Conservation (phyloP, 1,140 invertebrate genomes). For the Nixonia krombeini region DNA sequence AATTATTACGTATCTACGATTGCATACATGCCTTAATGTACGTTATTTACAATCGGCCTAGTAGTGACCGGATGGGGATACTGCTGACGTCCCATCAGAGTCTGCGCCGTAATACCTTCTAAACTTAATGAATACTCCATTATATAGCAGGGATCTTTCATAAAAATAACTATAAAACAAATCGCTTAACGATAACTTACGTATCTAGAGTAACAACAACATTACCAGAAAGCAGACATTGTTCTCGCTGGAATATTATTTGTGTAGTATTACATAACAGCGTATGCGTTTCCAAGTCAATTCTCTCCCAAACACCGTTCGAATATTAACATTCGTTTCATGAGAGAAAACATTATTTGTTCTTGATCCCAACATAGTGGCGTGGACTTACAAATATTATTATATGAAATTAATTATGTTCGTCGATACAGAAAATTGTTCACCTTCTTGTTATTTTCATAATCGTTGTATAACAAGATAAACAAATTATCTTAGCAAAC, state of each 20-base stretch:
- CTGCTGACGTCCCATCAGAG: constrained; percentile 24
- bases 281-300: background rate
- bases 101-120: constrained; percentile 26
- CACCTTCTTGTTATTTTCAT: too few species aligned
- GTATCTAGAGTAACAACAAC: constrained; percentile 47
- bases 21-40: constrained; percentile 37
- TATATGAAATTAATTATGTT: too few species aligned
- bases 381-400: too few species aligned
- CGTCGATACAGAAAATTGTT: too few species aligned
- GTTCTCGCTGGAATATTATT: background rate
- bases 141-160: constrained; percentile 24
- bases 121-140: constrained; percentile 23
- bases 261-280: background rate
- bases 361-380: too few species aligned
- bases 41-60: constrained; percentile 52
- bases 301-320: background rate
- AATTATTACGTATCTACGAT: constrained; percentile 44
- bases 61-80: constrained; percentile 30
- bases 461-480: too few species aligned
- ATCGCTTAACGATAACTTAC: constrained; percentile 36
- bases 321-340: too few species aligned
- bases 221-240: constrained; percentile 33
- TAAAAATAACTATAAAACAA: constrained; percentile 50
- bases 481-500: too few species aligned
- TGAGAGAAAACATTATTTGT: too few species aligned